These are phyloP conservation scores for Arion vulgaris DNA, from an alignment of 1,140 invertebrate genomes.

Conservation along the genomic window DNA sequence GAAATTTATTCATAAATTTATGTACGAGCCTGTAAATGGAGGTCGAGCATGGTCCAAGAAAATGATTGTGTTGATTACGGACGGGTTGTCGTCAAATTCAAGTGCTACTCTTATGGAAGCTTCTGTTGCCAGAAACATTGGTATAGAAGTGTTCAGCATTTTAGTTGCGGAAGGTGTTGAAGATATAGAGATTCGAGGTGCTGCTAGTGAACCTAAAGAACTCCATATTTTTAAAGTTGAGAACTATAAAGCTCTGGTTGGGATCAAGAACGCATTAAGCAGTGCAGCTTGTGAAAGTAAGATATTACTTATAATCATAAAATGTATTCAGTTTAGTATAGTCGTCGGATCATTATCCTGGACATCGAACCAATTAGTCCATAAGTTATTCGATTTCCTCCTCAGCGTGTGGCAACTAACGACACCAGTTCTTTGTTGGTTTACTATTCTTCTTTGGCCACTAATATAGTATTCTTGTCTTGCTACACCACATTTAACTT, in stretches of 20 bases:
- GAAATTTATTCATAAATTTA: constrained; percentile 44
- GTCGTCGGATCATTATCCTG: too few relatives aligned
- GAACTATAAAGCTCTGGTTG: constrained; percentile 46
- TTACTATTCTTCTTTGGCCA: too few relatives aligned
- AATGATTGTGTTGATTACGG: constrained; percentile 58
- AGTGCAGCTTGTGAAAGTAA: constrained; percentile 50
- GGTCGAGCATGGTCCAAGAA: constrained; percentile 48
- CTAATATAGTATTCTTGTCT: too few relatives aligned
- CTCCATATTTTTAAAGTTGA: constrained; percentile 53
- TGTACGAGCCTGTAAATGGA: constrained; percentile 52
- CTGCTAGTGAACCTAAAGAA: constrained; percentile 50
- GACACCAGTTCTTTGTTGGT: too few relatives aligned
- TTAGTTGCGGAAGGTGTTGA: constrained; percentile 49
- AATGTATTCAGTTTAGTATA: too few relatives aligned
- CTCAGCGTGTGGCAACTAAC: too few relatives aligned
- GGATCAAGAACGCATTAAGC: constrained; percentile 43
- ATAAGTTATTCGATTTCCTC: too few relatives aligned
- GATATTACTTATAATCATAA: too few relatives aligned
- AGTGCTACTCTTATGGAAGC: constrained; percentile 46
- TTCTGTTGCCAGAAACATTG: constrained; percentile 37
- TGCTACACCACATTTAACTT: too few relatives aligned
- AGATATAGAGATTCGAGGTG: constrained; percentile 44
- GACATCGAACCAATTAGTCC: too few relatives aligned
- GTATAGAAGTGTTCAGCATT: constrained; percentile 54
- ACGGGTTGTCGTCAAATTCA: constrained; percentile 51